A percentile compares a stretch with the other conserved stretches of the same genome.
phyloP scores from a whole-genome alignment of 2,113 vertebrate genomes.

The Anser brachyrhynchus region DNA sequence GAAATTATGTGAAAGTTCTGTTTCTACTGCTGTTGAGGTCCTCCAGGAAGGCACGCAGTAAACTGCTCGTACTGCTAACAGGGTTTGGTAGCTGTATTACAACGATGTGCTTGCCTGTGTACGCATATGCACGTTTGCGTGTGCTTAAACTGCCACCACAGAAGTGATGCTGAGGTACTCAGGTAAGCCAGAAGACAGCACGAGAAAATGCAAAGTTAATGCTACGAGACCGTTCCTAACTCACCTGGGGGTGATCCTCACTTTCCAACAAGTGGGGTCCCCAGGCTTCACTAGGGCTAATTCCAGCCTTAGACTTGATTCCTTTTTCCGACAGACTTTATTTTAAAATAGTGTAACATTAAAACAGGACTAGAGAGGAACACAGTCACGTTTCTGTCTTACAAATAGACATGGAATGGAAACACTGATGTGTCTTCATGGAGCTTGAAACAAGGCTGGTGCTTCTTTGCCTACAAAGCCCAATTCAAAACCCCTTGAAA shows the following conservation, averaged over 20 bases:
- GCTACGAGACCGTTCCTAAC: neutral
- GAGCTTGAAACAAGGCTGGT: neutral
- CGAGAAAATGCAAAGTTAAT: neutral
- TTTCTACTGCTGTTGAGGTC: neutral
- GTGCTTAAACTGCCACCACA: neutral
- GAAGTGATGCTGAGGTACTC: neutral
- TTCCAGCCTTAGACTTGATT: neutral
- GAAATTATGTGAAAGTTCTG: slow-evolving; percentile 20
- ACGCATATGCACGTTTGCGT: accelerated
- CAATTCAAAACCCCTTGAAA: slow-evolving; percentile 43
- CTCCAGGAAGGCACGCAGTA: neutral
- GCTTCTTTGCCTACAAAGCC: slow-evolving; percentile 50
- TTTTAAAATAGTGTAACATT: neutral
- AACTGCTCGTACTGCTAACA: neutral
- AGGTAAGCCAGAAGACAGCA: neutral
- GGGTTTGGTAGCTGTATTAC: neutral
- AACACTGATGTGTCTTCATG: neutral
- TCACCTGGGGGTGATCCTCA: neutral
- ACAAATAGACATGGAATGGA: neutral
- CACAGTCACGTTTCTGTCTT: neutral
- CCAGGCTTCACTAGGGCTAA: neutral
- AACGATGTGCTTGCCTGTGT: too few species aligned
- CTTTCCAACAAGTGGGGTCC: neutral
- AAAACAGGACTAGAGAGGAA: slow-evolving; percentile 2
- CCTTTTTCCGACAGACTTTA: neutral